A percentile compares a stretch with the other conserved stretches of the same genome.
These are phyloP conservation scores for Pygocentrus nattereri DNA, from an alignment of 2,797 vertebrate genomes.

Conservation along the genomic window DNA sequence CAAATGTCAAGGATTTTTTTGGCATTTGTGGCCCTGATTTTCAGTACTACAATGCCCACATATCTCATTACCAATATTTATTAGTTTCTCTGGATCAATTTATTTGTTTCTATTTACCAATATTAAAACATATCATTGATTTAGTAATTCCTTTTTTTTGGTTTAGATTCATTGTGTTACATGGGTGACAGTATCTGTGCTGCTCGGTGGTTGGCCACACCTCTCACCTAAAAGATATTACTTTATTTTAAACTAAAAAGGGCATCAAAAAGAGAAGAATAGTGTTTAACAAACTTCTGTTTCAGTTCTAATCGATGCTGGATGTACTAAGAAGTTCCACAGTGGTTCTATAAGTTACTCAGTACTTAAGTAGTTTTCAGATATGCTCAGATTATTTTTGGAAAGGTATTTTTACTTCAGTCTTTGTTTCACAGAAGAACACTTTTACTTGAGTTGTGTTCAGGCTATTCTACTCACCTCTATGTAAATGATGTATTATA, in stretches of 20 bases:
- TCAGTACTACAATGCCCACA: no score
- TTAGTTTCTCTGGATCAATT: no score
- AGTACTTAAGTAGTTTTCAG: no score
- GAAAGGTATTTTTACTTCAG: not conserved
- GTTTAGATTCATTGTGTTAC: no score
- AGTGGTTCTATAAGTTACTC: not conserved
- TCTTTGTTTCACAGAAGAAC: not conserved
- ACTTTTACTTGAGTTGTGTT: not conserved
- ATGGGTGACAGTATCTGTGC: no score
- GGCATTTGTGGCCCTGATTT: no score
- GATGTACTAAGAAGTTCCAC: not conserved
- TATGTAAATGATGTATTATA: not conserved
- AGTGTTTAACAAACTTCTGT: not conserved
- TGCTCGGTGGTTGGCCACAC: not conserved
- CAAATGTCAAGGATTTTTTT: no score
- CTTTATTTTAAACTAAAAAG: not conserved
- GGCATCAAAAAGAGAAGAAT: not conserved
- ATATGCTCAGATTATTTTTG: no score
- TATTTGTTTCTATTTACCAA: no score
- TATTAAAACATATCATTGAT: no score
- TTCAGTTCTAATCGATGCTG: not conserved
- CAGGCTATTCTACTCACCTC: not conserved
- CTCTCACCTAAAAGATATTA: not conserved
- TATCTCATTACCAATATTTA: no score
- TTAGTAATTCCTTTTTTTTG: no score